Evolutionary conservation across 2,797 vertebrate genomes (phyloP).

Genomic region (Alosa sapidissima): DNA sequence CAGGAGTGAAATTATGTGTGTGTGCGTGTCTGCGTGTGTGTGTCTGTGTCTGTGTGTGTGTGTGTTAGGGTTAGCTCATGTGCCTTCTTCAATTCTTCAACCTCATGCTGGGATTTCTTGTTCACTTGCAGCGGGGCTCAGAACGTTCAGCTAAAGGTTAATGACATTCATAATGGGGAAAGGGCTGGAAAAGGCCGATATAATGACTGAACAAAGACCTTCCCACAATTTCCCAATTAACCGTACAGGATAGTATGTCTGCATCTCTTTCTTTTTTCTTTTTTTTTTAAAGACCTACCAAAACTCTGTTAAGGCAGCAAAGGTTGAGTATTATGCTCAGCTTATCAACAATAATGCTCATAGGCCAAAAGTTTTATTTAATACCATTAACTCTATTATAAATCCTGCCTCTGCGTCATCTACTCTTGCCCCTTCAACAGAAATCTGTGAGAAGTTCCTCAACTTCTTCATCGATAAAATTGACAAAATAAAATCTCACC

Average conservation of each 20-base stretch:
- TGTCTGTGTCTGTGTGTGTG: not conserved
- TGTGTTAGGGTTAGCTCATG: conserved; percentile 19
- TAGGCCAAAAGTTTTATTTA: too few species aligned
- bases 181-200: conserved; percentile 18
- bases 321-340: too few species aligned
- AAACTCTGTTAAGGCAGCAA: too few species aligned
- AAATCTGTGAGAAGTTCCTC: too few species aligned
- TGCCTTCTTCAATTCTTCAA: conserved; percentile 33
- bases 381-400: too few species aligned
- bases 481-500: too few species aligned
- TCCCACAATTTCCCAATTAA: conserved; percentile 23
- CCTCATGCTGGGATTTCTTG: conserved; percentile 53
- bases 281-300: too few species aligned
- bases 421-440: too few species aligned
- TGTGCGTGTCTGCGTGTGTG: not conserved
- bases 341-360: too few species aligned
- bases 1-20: conserved; percentile 1
- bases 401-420: too few species aligned
- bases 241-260: not conserved
- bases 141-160: conserved; percentile 55
- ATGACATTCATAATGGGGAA: conserved; percentile 42
- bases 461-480: too few species aligned
- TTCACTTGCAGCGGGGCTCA: conserved; percentile 54
- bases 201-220: conserved; percentile 22
- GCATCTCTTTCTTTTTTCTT: too few species aligned